Evolutionary conservation across 2,888 invertebrate species (phyloP).

Genomic region (Anaspis maculata): DNA sequence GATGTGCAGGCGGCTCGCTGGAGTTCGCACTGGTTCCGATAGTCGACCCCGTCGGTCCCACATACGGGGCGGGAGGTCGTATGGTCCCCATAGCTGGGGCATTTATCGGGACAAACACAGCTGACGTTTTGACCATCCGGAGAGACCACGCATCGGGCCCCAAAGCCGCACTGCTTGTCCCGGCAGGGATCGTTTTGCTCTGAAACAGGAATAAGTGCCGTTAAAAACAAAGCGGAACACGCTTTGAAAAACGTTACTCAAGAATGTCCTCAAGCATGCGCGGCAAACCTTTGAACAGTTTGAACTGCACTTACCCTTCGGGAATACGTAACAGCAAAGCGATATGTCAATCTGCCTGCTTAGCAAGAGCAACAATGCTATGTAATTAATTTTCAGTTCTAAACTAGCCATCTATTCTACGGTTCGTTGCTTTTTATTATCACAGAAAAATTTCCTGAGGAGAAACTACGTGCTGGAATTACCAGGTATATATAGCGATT

Average conservation of each 20-base stretch:
- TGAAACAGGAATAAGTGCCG: constrained; percentile 35
- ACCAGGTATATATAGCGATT: no score
- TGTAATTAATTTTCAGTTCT: constrained; percentile 8
- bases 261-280: no score
- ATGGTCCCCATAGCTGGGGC: constrained; percentile 78
- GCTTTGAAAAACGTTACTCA: no score
- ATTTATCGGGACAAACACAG: constrained; percentile 72
- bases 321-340: constrained; percentile 45
- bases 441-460: background rate
- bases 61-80: constrained; percentile 72
- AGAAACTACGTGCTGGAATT: no score
- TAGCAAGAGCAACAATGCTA: constrained; percentile 10
- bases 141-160: constrained; percentile 58
- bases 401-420: constrained; percentile 4
- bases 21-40: constrained; percentile 78
- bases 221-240: no score
- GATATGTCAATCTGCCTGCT: constrained; percentile 13
- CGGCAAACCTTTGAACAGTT: no score
- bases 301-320: constrained; percentile 32
- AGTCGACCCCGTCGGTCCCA: constrained; percentile 76
- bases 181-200: constrained; percentile 67
- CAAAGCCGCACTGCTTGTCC: constrained; percentile 58
- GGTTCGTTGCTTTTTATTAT: background rate
- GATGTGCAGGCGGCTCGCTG: constrained; percentile 69
- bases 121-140: constrained; percentile 63